Base-by-base conservation (phyloP, 1,140 invertebrate species). In the Leptestheria dahalacensis region DNA sequence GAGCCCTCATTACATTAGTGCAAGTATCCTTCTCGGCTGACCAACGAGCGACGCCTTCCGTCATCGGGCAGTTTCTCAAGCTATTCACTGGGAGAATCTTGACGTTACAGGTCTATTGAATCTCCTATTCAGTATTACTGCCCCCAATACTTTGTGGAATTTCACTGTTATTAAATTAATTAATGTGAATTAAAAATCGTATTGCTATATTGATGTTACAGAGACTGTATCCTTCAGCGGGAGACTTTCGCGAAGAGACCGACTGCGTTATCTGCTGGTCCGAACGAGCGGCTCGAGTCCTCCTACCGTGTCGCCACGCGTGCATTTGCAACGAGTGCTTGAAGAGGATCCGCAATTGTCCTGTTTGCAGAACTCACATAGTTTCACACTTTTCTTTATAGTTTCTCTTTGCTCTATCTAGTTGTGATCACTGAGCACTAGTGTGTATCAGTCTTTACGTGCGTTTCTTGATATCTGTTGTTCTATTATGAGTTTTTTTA, bases 241-340 rank as follows among this genome's bases (percentile, higher is more conserved):
- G 33, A 6, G 33, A 41, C 15, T 15, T 9, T 41, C 33, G 33
- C 6, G 33, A 41, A 41, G 33, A 55, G 3, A 29, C 11, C 10
- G 33, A 33, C 26, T 88, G 86, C 72, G 84, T 86, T 48, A 85
- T 88, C 55, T 90, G 86, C 70, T 84, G 87, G 65, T 80, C 78
- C 63, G 81, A 79, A 65, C 82, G 82, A 1, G 71, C 87, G 23
- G 86, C 84, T 1, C 75, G 84, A 57, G 86, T 84, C n/a, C 71
- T 89, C 24, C 72, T 89, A 61, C 86, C 86, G 0, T 91, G 86
- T 74, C 71, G 82, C 20, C 86, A 89, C 70, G 86, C 86, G 1
- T 88, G 86, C 65, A 81, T 88, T n/a, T 89, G 87, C 72, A 80
- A 81, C 26, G 75, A 77, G 15, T 88, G 85, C 66, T 82, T 86